Base-by-base conservation (phyloP, 2,888 invertebrate genomes). In the Meteorus colon region DNA sequence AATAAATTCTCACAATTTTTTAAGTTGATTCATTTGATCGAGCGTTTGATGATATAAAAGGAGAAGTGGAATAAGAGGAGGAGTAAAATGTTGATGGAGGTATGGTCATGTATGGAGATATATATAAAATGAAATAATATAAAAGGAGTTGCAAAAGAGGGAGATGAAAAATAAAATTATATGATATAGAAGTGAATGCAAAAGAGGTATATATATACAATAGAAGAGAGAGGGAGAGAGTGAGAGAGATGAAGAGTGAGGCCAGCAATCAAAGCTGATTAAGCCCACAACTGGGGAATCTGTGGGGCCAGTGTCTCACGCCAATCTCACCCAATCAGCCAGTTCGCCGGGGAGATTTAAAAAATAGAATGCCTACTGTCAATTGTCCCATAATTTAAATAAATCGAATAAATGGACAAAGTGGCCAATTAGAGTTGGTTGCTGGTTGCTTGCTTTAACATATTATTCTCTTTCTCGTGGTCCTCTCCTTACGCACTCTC, bases 391-490 rank as follows among this genome's bases (percentile, higher is more conserved):
- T 89, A 89, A 89, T 89, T 89, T 89, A 89, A 89, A 89, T 89
- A 89, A 89, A 89, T 89, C 89, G 89, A 89, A 89, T 89, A 89
- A 89, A 89, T 89, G 89, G 89, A 89, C 89, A 89, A 89, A 89
- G 89, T 89, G 89, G 89, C 88, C 89, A 89, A 89, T 89, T 89
- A 89, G 89, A 89, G 88, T 88, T 88, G 88, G 88, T 86, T 87
- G 81, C 78, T 82, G 83, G 83, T 82, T 84, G 84, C 88, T 86
- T 86, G 86, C 85, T 86, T 87, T 79, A 77, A 69, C 78, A 75
- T 77, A 75, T 78, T 72, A 79, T 78, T 81, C 74, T 77, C 79
- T 78, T 78, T 79, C 78, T 79, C 75, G 75, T 73, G 75, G 77
- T 78, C 79, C 77, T 74, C 80, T 81, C 75, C 59, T 63, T 65